Evolutionary conservation across 2,888 invertebrate species (phyloP).

Genomic region (Cerastis rubricosa): DNA sequence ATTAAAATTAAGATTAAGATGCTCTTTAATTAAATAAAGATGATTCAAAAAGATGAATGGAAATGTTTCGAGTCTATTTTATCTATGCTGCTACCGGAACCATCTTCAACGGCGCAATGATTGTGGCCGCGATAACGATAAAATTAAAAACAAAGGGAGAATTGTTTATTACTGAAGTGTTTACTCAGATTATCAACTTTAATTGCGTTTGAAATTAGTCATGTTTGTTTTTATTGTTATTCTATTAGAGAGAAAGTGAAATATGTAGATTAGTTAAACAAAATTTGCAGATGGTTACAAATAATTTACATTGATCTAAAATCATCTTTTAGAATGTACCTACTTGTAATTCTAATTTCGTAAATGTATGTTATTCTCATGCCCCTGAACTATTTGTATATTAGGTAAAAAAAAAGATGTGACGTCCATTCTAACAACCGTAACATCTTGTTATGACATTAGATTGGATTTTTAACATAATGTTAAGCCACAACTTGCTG

Average conservation of each 20-base stretch:
- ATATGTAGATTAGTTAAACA: not conserved
- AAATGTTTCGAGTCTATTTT: not conserved
- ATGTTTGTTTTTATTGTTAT: constrained; percentile 19
- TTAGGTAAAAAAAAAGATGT: constrained; percentile 14
- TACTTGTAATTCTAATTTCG: constrained; percentile 17
- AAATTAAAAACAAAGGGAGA: constrained; percentile 57
- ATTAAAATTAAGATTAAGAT: constrained; percentile 8
- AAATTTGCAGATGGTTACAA: not conserved
- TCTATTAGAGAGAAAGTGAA: constrained; percentile 15
- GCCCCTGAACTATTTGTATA: constrained; percentile 27
- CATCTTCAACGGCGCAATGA: constrained; percentile 25
- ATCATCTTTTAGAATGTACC: constrained; percentile 8
- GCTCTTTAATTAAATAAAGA: not conserved
- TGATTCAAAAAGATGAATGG: constrained; percentile 18
- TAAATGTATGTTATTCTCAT: constrained; percentile 25
- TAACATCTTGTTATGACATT: constrained; percentile 32
- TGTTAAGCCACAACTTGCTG: constrained; percentile 24
- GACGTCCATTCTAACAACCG: not conserved
- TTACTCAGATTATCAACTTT: constrained; percentile 25
- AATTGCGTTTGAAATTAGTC: constrained; percentile 40
- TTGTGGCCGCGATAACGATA: constrained; percentile 53
- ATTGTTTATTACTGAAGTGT: constrained; percentile 58
- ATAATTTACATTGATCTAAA: not conserved
- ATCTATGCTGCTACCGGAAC: constrained; percentile 37
- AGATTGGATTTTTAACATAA: constrained; percentile 20